Percentiles rank a stretch among this genome's conserved stretches.
These are phyloP conservation scores for Melangyna quadrimaculata DNA, from an alignment of 2,888 invertebrate genomes.

Conservation along the genomic window DNA sequence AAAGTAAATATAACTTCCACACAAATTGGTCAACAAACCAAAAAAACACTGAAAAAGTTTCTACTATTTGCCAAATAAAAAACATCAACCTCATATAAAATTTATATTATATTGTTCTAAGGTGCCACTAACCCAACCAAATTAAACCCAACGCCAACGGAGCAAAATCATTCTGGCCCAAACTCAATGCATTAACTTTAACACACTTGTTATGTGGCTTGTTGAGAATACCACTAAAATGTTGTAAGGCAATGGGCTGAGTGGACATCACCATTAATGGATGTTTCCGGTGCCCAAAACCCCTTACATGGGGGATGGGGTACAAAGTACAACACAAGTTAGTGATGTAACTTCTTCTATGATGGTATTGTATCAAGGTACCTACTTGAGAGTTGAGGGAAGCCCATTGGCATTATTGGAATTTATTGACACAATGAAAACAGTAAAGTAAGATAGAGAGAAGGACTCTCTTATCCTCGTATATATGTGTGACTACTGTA, in stretches of 20 bases:
- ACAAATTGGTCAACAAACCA: background rate
- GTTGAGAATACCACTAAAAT: constrained; percentile 66
- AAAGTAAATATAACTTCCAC: background rate
- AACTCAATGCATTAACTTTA: constrained; percentile 44
- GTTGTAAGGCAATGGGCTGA: constrained; percentile 63
- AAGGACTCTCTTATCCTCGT: background rate
- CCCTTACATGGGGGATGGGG: constrained; percentile 12
- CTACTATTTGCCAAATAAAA: background rate
- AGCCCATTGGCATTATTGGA: constrained; percentile 52
- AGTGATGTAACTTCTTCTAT: background rate
- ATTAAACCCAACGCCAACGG: background rate
- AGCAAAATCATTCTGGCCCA: constrained; percentile 27
- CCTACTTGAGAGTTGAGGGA: constrained; percentile 25
- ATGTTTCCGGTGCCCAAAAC: constrained; percentile 57
- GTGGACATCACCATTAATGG: constrained; percentile 65
- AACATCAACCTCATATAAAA: background rate
- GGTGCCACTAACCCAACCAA: constrained; percentile 6
- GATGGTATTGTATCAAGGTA: constrained; percentile 1
- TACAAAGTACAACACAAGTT: background rate
- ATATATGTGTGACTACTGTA: constrained; percentile 30
- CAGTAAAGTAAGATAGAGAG: constrained; percentile 43
- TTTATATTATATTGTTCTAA: constrained; percentile 19
- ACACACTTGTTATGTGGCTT: constrained; percentile 66
- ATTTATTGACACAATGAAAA: constrained; percentile 52
- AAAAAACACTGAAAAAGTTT: background rate